Conservation (phyloP, 2,888 invertebrate genomes). For the Cephus rjabovi region DNA sequence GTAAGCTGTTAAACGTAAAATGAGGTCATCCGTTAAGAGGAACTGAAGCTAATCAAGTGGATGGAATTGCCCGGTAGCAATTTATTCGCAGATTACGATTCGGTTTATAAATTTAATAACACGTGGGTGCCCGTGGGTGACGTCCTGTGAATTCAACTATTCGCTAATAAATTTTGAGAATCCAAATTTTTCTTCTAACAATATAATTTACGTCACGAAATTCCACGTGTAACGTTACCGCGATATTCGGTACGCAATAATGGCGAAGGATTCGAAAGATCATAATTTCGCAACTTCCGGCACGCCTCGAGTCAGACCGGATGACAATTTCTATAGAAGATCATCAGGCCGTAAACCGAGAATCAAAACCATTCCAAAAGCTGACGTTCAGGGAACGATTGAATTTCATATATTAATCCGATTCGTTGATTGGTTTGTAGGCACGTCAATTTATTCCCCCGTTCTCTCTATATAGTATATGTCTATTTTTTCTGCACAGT, state of each 20-base stretch:
- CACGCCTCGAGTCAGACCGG: not conserved
- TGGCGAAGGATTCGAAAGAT: not conserved
- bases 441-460: not conserved
- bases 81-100: not conserved
- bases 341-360: not conserved
- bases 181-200: too few species aligned
- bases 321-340: not conserved
- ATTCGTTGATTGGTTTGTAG: not conserved
- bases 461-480: not conserved
- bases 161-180: not conserved
- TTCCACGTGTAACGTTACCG: not conserved
- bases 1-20: not conserved
- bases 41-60: not conserved
- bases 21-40: not conserved
- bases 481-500: not conserved
- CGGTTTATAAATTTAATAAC: not conserved
- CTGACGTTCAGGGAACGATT: conserved; percentile 11
- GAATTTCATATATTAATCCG: conserved; percentile 1
- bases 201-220: not conserved
- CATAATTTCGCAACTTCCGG: not conserved
- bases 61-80: not conserved
- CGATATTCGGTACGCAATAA: not conserved
- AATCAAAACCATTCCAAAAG: conserved; percentile 14
- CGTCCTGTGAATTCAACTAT: not conserved
- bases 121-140: not conserved